Base-by-base conservation (phyloP, 2,797 vertebrate genomes). In the Scolopax rusticola region DNA sequence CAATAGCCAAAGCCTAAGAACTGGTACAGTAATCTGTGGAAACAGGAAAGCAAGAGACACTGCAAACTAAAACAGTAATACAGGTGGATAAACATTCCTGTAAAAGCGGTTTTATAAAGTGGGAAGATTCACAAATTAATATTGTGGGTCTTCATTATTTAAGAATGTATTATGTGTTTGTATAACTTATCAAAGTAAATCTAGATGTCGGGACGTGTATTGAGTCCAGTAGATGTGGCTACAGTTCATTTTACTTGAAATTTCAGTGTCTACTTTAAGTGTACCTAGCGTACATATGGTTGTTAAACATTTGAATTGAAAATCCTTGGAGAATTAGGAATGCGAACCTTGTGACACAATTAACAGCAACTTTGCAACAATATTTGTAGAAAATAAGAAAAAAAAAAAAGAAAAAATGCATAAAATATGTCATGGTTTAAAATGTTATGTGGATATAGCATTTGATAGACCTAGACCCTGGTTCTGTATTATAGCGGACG, bases 171-270 rank as follows among this genome's bases (percentile, higher is more conserved):
- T 97, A 97, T 98, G 97, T 98, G 93, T 98, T 97, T 98, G 97
- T 98, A 94, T 98, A 98, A 98, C 97, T 98, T 98, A 98, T 98
- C 97, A 96, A 97, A 97, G 93, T 97, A 96, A 98, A 97, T 95
- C 95, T 98, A 98, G 97, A 89, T 98, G 97, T 98, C 89, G 68
- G 97, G 96, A 97, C 95, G 40, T 97, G 91, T 97, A 96, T 97
- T 96, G 84, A 95, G 97, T 97, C 96, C 95, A 97, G 95, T 98
- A 98, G 94, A 98, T 96, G 96, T 98, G 97, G 97, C 97, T 98
- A 95, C 97, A 96, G 89, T 98, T 98, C 96, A 97, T 98, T 98
- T 98, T 98, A 98, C 98, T 98, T 98, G 98, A 98, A 98, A 97
- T 95, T 97, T 97, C 95, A 93, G 96, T 97, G 98, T 98, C 98